Evolutionary conservation across 2,797 vertebrate species (phyloP), one percentile per base, ranked within the genome.

Genomic region (Remorina albescens): DNA sequence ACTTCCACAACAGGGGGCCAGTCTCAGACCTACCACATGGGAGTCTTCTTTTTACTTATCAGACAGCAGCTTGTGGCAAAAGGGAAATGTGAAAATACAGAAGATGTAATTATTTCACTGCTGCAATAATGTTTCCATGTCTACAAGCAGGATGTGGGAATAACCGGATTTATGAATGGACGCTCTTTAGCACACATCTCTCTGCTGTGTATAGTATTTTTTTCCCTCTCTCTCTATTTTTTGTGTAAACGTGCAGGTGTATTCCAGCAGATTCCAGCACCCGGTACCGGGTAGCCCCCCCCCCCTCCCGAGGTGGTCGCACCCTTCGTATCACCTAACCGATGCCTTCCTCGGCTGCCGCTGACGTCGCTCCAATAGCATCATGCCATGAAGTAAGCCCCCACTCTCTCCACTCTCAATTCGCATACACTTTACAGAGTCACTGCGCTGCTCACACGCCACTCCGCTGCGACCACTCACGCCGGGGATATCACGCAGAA

Each of bases 311-410:
- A 53, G 78, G 71, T 78, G 71, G 54, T 56, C 63, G 34, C 64
- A 63, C 78, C 62, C 58, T 73, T 77, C 81, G 86, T 78, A 81
- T 88, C 89, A 84, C 86, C 87, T 83, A 86, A 91, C 69, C 79
- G 83, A 89, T 80, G 88, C 70, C 60, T 81, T 61, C 50, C 54
- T 56, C 18, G 23, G 49, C 78, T 70, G 75, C 76, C 12, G 12
- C 39, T 93, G 90, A 93, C 90, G 90, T 93, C 81, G 87, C 71
- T 83, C 89, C 89, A 92, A 91, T 91, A 75, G 81, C 80, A 62
- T 78, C 58, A 50, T 81, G 89, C 83, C 89, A 91, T 92, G 92
- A 85, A 90, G 80, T 37, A 70, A 81, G 66, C 73, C 74, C 80
- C 74, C 53, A 25, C 65, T 67, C 65, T 62, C 60, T 69, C 59